Evolutionary conservation across 2,113 vertebrate genomes (phyloP).

Genomic region (Gila orcuttii): DNA sequence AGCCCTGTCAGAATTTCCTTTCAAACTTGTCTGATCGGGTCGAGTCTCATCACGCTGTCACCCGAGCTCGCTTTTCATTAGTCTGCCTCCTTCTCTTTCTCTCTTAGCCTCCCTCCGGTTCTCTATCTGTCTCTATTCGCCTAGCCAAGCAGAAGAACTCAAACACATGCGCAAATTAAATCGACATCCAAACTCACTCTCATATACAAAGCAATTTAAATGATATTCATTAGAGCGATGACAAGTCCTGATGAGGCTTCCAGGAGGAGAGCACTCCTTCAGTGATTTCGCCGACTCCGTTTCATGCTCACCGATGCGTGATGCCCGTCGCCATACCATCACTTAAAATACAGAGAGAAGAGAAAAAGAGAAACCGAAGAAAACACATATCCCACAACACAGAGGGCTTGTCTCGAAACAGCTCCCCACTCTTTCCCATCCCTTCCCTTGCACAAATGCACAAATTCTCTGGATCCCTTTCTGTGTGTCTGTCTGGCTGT

Average conservation of each 20-base stretch:
- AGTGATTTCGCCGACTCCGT: slow-evolving; percentile 85
- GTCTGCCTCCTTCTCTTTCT: slow-evolving; percentile 77
- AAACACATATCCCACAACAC: slow-evolving; percentile 49
- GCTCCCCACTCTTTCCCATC: background rate
- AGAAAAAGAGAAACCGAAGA: slow-evolving; percentile 55
- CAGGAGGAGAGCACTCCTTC: slow-evolving; percentile 84
- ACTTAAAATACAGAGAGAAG: slow-evolving; percentile 70
- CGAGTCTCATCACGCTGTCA: slow-evolving; percentile 91
- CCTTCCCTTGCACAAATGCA: background rate
- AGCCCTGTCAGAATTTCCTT: slow-evolving; percentile 86
- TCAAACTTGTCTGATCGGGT: slow-evolving; percentile 91
- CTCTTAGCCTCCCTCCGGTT: slow-evolving; percentile 81
- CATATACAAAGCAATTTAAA: slow-evolving; percentile 99
- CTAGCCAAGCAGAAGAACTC: slow-evolving; percentile 98
- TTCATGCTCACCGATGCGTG: slow-evolving; percentile 85
- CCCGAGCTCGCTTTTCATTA: slow-evolving; percentile 93
- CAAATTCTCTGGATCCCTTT: slow-evolving; percentile 28
- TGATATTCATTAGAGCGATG: slow-evolving; percentile 99
- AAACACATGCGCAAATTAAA: slow-evolving; percentile 99
- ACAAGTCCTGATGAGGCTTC: slow-evolving; percentile 99
- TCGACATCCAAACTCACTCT: slow-evolving; percentile 99
- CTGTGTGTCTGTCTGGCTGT: slow-evolving; percentile 24
- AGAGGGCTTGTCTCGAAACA: slow-evolving; percentile 30
- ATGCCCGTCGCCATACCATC: slow-evolving; percentile 80
- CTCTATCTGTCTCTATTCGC: slow-evolving; percentile 90